Percentiles rank a stretch among this genome's conserved stretches.
These are phyloP conservation scores for Pantherophis alleghaniensis DNA, from an alignment of 2,797 vertebrate genomes.

Conservation along the genomic window DNA sequence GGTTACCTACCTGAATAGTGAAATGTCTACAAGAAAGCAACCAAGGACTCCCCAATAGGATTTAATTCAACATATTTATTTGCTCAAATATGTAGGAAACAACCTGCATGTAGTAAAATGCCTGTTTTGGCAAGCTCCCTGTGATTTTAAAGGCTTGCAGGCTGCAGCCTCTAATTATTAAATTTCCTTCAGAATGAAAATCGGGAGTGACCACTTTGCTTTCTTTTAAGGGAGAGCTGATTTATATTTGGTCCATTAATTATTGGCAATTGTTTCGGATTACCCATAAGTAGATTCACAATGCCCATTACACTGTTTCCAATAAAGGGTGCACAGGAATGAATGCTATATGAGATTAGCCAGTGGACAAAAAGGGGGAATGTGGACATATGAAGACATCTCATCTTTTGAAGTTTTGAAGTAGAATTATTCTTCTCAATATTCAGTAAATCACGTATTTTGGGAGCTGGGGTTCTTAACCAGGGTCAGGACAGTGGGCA, in stretches of 20 bases:
- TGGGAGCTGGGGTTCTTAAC: neutral
- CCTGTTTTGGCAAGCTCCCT: neutral
- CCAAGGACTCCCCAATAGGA: too few relatives aligned
- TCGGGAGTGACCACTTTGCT: neutral
- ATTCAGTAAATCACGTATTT: neutral
- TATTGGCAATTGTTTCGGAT: slow-evolving; percentile 20
- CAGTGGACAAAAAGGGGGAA: neutral
- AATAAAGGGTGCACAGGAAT: slow-evolving; percentile 6
- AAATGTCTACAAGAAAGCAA: too few relatives aligned
- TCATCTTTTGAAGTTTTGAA: neutral
- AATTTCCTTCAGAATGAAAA: slow-evolving; percentile 9
- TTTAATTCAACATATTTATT: neutral
- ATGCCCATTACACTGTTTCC: slow-evolving; percentile 6
- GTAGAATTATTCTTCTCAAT: neutral
- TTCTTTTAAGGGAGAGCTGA: slow-evolving; percentile 3
- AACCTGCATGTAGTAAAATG: neutral
- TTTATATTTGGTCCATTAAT: slow-evolving; percentile 9
- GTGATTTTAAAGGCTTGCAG: neutral
- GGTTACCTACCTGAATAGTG: too few relatives aligned
- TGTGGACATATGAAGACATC: neutral
- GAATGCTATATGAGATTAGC: slow-evolving; percentile 18
- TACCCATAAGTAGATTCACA: neutral
- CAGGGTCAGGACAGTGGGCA: neutral
- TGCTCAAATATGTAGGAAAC: neutral
- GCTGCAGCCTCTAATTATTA: neutral